Base-by-base conservation (phyloP, 2,113 vertebrate species). In the Vombatus ursinus region DNA sequence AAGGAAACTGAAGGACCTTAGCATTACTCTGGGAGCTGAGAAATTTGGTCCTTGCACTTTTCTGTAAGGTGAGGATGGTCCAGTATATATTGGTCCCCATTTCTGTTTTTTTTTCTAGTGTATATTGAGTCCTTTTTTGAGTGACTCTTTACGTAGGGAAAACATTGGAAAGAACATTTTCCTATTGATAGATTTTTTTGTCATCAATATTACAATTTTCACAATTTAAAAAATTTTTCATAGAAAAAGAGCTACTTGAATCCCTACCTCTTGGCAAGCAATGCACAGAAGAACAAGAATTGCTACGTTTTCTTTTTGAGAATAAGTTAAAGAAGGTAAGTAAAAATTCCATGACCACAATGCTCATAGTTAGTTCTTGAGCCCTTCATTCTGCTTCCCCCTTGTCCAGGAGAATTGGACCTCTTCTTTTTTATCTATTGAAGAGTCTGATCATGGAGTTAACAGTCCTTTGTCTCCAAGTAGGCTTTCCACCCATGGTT, bases 311-410 rank as follows among this genome's bases (percentile, higher is more conserved):
- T 97, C 98, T 99, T 50, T 99, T 99, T 99, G 99, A 99, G 97
- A 99, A 99, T 98, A 99, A 99, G 97, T 98, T 99, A 97, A 99
- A 99, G 98, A 99, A 99, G 99, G 99, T 99, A 98, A 98, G 91
- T 92, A 49, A 90, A 96, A 95, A 50, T n/a, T 31, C 49, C 24
- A n/a, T 22, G 9, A 25, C 89, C 37, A 93, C 31, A 23, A 12
- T 92, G 23, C n/a, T 52, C 68, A 31, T 44, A 19, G 92, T 95
- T 94, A 11, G 48, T 3, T 84, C 7, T 84, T 44, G n/a, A 44
- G 68, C 19, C n/a, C 19, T 44, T 84, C n/a, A 84, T 84, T 22
- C 37, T 84, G n/a, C 68, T 19, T 84, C 16, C 19, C 68, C 2
- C 68, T 84, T 84, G 16, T 91, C 44, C 25, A 48, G 51, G 94